Evolutionary conservation across 2,797 vertebrate genomes (phyloP).

Genomic region (Sparus aurata): DNA sequence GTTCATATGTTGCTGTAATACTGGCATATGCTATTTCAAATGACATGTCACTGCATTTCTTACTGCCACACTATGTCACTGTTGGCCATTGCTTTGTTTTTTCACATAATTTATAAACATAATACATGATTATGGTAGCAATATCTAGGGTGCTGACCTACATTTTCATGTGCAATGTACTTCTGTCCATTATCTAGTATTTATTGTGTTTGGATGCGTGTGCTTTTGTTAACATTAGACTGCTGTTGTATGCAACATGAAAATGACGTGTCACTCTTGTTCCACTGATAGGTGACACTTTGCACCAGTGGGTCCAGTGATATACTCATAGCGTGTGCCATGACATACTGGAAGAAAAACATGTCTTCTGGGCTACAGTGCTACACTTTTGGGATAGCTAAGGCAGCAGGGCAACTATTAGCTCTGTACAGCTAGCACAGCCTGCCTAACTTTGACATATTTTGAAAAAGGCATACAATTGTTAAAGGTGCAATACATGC

Average conservation of each 20-base stretch:
- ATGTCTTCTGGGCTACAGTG: not conserved
- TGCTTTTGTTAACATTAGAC: too few species aligned
- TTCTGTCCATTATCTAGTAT: too few species aligned
- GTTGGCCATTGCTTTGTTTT: not conserved
- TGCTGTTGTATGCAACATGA: not conserved
- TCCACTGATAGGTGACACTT: not conserved
- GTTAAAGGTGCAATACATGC: not conserved
- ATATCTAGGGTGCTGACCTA: too few species aligned
- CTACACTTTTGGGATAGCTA: not conserved
- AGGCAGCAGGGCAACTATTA: not conserved
- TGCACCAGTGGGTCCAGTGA: not conserved
- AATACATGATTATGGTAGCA: too few species aligned
- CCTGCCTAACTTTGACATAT: not conserved
- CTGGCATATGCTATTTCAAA: not conserved
- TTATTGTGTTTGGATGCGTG: too few species aligned
- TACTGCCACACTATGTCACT: not conserved
- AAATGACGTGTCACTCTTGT: not conserved
- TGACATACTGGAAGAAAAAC: not conserved
- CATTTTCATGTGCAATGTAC: too few species aligned
- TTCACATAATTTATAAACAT: too few species aligned
- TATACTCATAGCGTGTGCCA: not conserved
- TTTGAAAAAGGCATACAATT: not conserved
- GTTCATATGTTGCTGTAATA: not conserved
- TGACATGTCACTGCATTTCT: not conserved
- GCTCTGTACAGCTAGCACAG: not conserved